These are phyloP conservation scores for Nemotelus nigrinus DNA, from an alignment of 2,888 invertebrate genomes.

Conservation along the genomic window DNA sequence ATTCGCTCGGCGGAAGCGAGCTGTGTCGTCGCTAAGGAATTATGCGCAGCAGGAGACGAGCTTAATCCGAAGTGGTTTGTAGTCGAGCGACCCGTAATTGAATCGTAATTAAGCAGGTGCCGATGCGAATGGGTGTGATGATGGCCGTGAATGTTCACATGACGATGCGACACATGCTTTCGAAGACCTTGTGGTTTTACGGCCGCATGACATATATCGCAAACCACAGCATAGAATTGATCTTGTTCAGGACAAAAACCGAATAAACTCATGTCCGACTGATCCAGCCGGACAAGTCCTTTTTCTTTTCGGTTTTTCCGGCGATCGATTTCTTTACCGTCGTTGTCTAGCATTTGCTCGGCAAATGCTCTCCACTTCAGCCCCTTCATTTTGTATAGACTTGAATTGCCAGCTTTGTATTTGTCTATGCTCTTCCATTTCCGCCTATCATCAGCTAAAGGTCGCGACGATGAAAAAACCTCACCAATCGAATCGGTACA, in stretches of 20 bases:
- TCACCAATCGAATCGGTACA: background rate
- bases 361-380: conserved; percentile 16
- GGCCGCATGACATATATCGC: conserved; percentile 79
- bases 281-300: conserved; percentile 67
- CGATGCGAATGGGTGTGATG: conserved; percentile 10
- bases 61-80: no score
- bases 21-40: no score
- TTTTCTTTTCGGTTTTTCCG: conserved; percentile 46
- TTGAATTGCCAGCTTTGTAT: background rate
- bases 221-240: conserved; percentile 79
- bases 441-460: background rate
- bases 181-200: conserved; percentile 82
- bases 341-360: background rate
- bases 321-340: background rate
- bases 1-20: no score
- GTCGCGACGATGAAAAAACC: background rate
- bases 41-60: no score
- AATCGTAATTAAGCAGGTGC: no score
- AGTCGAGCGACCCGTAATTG: no score
- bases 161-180: conserved; percentile 74
- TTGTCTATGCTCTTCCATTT: background rate
- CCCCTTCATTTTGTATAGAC: conserved; percentile 35
- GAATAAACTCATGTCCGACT: conserved; percentile 77
- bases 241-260: conserved; percentile 83
- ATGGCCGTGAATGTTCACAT: conserved; percentile 55